phyloP scores from a whole-genome alignment of 1,140 invertebrate genomes.

The Andrena cerasifolii region DNA sequence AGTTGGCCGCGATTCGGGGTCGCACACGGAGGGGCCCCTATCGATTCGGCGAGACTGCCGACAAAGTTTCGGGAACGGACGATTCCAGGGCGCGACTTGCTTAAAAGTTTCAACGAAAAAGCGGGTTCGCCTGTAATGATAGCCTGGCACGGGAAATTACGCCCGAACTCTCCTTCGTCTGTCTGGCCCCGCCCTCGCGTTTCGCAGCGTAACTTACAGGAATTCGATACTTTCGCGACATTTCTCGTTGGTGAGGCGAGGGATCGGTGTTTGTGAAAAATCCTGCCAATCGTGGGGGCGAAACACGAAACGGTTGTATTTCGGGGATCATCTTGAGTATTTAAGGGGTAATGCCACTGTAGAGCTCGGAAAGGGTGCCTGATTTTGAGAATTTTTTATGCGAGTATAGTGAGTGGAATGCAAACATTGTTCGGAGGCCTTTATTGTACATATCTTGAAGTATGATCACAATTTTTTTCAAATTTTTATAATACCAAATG shows the following conservation, averaged over 20 bases:
- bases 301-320: too few relatives aligned
- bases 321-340: too few relatives aligned
- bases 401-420: too few relatives aligned
- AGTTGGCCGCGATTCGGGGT: neutral
- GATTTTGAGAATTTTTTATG: too few relatives aligned
- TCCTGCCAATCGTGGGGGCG: too few relatives aligned
- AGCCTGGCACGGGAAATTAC: slow-evolving; percentile 32
- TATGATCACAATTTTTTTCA: too few relatives aligned
- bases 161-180: neutral
- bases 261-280: neutral
- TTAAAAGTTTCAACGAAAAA: slow-evolving; percentile 30
- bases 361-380: too few relatives aligned
- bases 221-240: slow-evolving; percentile 12
- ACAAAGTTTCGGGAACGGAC: slow-evolving; percentile 23
- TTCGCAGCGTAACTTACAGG: neutral
- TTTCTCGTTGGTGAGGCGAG: too few relatives aligned
- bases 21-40: neutral
- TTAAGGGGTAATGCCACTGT: too few relatives aligned
- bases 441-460: too few relatives aligned
- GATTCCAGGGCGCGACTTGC: neutral
- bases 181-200: neutral
- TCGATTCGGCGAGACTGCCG: slow-evolving; percentile 18
- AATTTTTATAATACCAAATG: too few relatives aligned
- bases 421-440: too few relatives aligned
- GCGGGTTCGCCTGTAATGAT: slow-evolving; percentile 25